Evolutionary conservation across 2,113 vertebrate genomes (phyloP), one percentile per base, ranked within the genome.

Genomic region (Clarias magur): DNA sequence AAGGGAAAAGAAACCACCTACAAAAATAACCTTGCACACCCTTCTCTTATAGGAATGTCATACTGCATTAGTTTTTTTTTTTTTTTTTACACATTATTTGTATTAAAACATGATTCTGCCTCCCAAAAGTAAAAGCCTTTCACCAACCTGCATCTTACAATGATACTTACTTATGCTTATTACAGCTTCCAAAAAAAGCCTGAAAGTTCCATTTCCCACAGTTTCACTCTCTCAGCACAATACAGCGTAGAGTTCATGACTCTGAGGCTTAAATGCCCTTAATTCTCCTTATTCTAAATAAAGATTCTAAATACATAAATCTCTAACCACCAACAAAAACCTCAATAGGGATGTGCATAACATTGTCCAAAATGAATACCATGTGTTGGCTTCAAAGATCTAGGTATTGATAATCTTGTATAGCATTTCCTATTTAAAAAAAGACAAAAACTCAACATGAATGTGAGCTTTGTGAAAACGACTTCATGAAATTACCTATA

Each of bases 321-420:
- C 23, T 54, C 25, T 13, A 56, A 17, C 23, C 23, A 76, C 42
- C 11, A 25, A 53, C 12, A 27, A 54, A 8, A 56, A 54, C 63
- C 23, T 23, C 23, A 70, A 84, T n/a, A 81, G 30, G 48, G 65
- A 72, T 63, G 79, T 72, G 79, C 30, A 83, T 83, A 87, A 84
- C 85, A 89, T 86, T 83, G 84, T 48, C n/a, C 30, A 48, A 23
- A 86, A 72, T 62, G 19, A 8, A n/a, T n/a, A 21, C 34, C 62
- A 48, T 9, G 56, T 75, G 56, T 60, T 60, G 21, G 54, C 19
- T 53, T 68, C 12, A 83, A 34, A 62, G 30, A 16, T 56, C 42
- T 70, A 83, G 12, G 9, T 6, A n/a, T 3, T 48, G 4, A 27
- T 65, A 53, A 17, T 38, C 15, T 72, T 34, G 63, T 34, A 48